Evolutionary conservation across 2,888 invertebrate species (phyloP).

Genomic region (Druceiella hillmani): DNA sequence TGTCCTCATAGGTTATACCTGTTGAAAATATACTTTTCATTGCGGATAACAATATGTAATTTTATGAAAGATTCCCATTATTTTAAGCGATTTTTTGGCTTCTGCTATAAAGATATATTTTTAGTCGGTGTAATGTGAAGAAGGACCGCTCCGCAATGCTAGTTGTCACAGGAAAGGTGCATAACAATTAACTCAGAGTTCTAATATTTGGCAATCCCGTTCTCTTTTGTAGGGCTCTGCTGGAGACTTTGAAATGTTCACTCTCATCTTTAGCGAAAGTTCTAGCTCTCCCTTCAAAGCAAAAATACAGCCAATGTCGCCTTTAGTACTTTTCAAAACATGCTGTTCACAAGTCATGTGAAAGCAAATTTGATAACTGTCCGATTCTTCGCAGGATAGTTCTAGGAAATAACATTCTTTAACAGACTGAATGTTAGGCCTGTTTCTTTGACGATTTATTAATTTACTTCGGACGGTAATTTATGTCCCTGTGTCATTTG

Average conservation of each 20-base stretch:
- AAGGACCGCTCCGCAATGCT: neutral
- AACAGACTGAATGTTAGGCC: neutral
- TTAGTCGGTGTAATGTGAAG: neutral
- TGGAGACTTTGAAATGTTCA: neutral
- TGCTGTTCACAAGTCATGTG: neutral
- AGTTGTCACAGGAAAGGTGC: slow-evolving; percentile 1
- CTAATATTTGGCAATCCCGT: neutral
- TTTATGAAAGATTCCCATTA: too few species aligned
- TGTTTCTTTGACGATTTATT: neutral
- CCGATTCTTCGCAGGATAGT: neutral
- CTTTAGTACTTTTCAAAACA: neutral
- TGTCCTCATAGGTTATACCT: too few species aligned
- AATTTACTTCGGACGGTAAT: neutral
- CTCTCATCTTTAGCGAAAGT: neutral
- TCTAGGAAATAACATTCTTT: neutral
- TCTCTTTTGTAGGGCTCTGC: neutral
- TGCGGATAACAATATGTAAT: too few species aligned
- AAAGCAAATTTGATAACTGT: neutral
- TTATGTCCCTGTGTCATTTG: neutral
- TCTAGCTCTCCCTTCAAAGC: slow-evolving; percentile 1
- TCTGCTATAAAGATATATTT: neutral
- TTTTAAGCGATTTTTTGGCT: too few species aligned
- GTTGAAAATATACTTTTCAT: too few species aligned
- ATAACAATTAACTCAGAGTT: neutral
- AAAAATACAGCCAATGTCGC: neutral